Percentiles rank a stretch among this genome's conserved stretches.
Conservation (phyloP, 2,113 vertebrate genomes). For the Lamprotornis superbus region DNA sequence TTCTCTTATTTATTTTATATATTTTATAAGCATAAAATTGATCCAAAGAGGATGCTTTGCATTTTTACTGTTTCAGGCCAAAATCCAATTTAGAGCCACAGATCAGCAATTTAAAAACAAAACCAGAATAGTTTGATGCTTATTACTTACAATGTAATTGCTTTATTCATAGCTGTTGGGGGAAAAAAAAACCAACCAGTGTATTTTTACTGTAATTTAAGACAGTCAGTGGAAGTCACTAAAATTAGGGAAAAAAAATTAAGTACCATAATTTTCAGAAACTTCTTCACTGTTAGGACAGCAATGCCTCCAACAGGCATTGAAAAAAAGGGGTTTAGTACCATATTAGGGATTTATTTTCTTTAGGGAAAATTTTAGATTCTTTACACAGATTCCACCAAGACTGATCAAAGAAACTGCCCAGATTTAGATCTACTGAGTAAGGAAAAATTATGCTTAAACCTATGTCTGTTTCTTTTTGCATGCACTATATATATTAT, state of each 20-base stretch:
- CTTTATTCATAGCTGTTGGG: neutral
- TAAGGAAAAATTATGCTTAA: neutral
- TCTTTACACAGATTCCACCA: neutral
- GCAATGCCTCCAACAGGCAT: neutral
- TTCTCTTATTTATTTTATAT: neutral
- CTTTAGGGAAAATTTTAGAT: neutral
- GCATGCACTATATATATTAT: neutral
- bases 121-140: neutral
- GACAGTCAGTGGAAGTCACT: neutral
- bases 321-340: fast-evolving
- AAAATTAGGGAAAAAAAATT: neutral
- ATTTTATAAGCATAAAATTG: neutral
- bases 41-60: neutral
- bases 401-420: neutral
- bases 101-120: neutral
- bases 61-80: neutral
- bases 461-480: neutral
- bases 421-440: neutral
- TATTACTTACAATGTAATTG: neutral
- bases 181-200: neutral
- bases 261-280: neutral
- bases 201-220: neutral
- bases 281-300: neutral
- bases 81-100: neutral
- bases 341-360: neutral